Evolutionary conservation across 2,113 vertebrate genomes (phyloP), one percentile per base, ranked within the genome.

Genomic region (Micronycteris hirsuta): DNA sequence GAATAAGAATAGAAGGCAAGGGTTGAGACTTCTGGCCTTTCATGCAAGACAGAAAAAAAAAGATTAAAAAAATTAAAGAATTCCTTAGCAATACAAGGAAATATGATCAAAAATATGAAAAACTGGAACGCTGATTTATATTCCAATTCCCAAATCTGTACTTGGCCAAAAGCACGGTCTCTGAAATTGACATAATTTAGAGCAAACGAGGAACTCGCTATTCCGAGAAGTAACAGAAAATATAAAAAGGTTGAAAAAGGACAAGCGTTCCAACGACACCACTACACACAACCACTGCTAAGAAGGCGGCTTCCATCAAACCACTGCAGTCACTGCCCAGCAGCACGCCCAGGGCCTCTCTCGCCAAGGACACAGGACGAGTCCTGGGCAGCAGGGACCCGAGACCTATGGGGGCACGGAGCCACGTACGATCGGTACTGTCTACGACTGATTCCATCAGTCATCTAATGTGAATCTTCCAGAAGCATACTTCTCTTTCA

Each of bases 211-310:
- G 26, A n/a, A n/a, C 24, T 58, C 16, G 45, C 26, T 31, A 73
- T 24, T 78, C 41, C 36, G 92, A 85, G 67, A 93, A 85, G 58
- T 89, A 31, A 89, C 36, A 73, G 22, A 47, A 97, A 82, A 94
- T n/a, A 82, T 19, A 71, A 10, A 68, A 83, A 67, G 20, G 92
- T 13, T 81, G 16, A 52, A 87, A 92, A 76, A 65, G 7, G 4
- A 84, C 52, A 84, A 84, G 71, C 65, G 43, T 83, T 41, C 52
- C 82, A 91, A 70, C 61, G 26, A 43, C 7, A 43, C 8, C 49
- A 5, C 49, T 89, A 36, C 24, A 43, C 73, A 73, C 3, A 82
- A 22, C 52, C 52, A 67, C 36, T 61, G 43, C 63, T 52, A 77
- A 41, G 77, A 83, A 65, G 61, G 38, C 13, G 3, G 19, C 31